A percentile compares a stretch with the other conserved stretches of the same genome.
phyloP scores from a whole-genome alignment of 2,888 invertebrate genomes.

The Anthophora plumipes region DNA sequence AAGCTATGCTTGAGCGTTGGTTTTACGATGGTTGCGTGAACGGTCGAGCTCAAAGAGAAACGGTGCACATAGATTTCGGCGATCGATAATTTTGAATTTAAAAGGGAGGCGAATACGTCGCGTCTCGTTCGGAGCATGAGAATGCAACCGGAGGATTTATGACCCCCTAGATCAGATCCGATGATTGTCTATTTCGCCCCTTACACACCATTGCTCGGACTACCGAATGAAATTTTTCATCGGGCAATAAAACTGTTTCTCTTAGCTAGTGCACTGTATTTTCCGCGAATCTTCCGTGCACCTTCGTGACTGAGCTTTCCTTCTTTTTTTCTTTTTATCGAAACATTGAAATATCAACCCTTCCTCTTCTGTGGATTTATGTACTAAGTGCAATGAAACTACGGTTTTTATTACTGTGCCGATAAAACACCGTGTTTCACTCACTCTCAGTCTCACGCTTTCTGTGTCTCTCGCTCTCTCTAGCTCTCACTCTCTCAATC shows the following conservation, averaged over 20 bases:
- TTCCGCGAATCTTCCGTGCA: not conserved
- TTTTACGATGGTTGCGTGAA: conserved; percentile 47
- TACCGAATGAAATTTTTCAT: conserved; percentile 4
- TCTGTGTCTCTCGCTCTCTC: too few species aligned
- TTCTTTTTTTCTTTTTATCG: too few species aligned
- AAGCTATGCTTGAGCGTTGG: not conserved
- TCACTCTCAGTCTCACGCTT: too few species aligned
- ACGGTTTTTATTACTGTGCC: not conserved
- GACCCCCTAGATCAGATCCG: conserved; percentile 18
- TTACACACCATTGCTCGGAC: not conserved
- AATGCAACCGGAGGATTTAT: conserved; percentile 37
- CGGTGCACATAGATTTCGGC: conserved; percentile 42
- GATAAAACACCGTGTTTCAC: too few species aligned
- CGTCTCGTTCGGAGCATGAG: not conserved
- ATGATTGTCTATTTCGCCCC: conserved; percentile 23
- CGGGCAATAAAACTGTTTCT: not conserved
- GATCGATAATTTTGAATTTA: conserved; percentile 57
- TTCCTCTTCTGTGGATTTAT: not conserved
- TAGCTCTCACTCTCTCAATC: too few species aligned
- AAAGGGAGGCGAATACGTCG: conserved; percentile 16
- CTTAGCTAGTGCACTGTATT: not conserved
- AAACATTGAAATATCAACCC: not conserved
- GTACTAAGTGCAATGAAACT: not conserved
- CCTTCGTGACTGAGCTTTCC: conserved; percentile 19
- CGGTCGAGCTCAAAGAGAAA: not conserved